Percentiles rank a stretch among this genome's conserved stretches.
Conservation (phyloP, 2,113 vertebrate species). For the Geococcyx californianus region DNA sequence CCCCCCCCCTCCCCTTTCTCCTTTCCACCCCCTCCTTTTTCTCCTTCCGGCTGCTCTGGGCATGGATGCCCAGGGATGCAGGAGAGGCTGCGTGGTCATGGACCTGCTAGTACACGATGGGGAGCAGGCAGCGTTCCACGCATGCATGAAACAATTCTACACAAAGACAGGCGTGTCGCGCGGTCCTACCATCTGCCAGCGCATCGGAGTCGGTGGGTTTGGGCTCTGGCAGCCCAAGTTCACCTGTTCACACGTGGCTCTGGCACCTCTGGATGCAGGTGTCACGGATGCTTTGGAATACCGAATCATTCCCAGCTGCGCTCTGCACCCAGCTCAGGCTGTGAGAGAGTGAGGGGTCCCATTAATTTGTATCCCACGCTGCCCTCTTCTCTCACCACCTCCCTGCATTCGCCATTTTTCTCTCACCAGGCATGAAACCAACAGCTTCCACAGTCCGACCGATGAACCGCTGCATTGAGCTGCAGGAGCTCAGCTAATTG, state of each 20-base stretch:
- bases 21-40: too few species aligned
- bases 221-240: not conserved
- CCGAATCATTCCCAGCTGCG: rapidly evolving
- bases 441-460: not conserved
- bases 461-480: not conserved
- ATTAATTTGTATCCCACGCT: not conserved
- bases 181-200: not conserved
- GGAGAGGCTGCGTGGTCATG: too few species aligned
- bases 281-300: not conserved
- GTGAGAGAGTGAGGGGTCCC: not conserved
- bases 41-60: too few species aligned
- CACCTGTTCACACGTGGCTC: not conserved
- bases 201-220: not conserved
- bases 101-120: too few species aligned
- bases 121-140: not conserved
- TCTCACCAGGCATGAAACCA: not conserved
- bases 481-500: not conserved
- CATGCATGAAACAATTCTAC: not conserved
- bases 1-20: too few species aligned
- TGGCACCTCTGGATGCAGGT: too few species aligned
- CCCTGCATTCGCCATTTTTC: not conserved
- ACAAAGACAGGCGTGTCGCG: not conserved
- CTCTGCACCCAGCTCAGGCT: not conserved
- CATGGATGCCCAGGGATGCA: too few species aligned
- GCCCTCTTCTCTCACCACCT: not conserved